Evolutionary conservation across 92 coral and sea anemone genomes (phyloP), one percentile per base, ranked within the genome.

Genomic region (Epizoanthus ramosus): DNA sequence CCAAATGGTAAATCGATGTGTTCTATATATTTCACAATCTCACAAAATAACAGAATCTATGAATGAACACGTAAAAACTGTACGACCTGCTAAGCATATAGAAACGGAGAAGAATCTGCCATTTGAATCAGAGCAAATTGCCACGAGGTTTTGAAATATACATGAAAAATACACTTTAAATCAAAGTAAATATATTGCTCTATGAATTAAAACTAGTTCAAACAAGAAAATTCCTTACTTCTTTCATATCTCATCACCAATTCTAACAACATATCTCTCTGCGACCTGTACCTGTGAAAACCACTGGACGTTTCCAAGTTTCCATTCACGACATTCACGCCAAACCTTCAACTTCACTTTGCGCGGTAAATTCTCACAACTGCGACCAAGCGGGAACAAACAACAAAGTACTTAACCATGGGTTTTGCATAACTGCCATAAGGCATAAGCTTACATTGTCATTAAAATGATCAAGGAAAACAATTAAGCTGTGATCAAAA

Each of bases 391-490:
- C 71, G 41, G 71, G 71, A 77, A 77, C 82, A 60, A 57, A 58
- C 53, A 61, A 77, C 82, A 39, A 61, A n/a, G 8, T 33, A 8
- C 19, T 37, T 9, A 47, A 47, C 16, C 3, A 73, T 24, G 16
- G 14, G 16, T 25, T 74, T 74, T 74, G 64, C 43, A 21, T 5
- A 31, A 76, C 43, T 76, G 69, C 22, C 57, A 21, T 33, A 54
- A 57, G 69, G 14, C 57, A 21, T 33, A 54, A 57, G 33, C 70
- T 39, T 39, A 59, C 81, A 60, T 59, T n/a, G 28, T 76, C 58
- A 76, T 76, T 77, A 60, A 77, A 61, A 77, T 77, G 70, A 77
- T 77, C 21, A 61, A 61, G 39, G 23, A 63, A 59, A 61, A 43
- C 69, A 77, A 77, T 77, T 61, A 77, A 59, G 3, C 47, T 61